Evolutionary conservation across 1,140 invertebrate genomes (phyloP), one percentile per base, ranked within the genome.

Genomic region (Cydia strobilella): DNA sequence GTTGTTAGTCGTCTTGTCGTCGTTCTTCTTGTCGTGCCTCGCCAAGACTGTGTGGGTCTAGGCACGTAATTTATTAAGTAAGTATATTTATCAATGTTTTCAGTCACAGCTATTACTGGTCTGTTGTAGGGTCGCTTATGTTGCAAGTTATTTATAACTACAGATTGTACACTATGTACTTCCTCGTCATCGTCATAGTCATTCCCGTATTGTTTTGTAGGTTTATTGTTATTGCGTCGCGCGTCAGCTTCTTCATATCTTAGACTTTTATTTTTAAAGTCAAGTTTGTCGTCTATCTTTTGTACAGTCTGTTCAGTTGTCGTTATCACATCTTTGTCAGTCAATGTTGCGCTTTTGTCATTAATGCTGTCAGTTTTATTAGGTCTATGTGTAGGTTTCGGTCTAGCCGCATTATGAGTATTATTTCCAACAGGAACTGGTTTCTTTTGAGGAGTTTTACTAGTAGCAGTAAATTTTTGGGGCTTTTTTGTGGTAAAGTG

Each of bases 231-330:
- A 74, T 83, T 84, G 48, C 82, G 80, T 83, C 85, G 73, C 48
- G 80, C 79, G 63, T 89, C 80, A 77, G 82, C 76, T 78, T 91
- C 84, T 39, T 82, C 85, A 59, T 84, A 90, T 63, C 87, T 84
- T 90, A 86, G 81, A 69, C 80, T 91, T 83, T 90, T 93, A 74
- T 89, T 90, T 81, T 85, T 92, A 88, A 94, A 94, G 86, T 94
- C 93, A 39, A 94, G 84, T 92, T 94, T 94, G 74, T 94, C 93
- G 76, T 94, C 87, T 80, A 92, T 91, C 25, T 82, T 86, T 73
- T 86, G 84, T 76, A 86, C 76, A 66, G 86, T 87, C 54, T 72
- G 73, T 84, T 85, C 23, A 78, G 77, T 82, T 80, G 31, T 74
- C 51, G 27, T 84, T 74, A 62, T 79, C 42, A 51, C 35, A 54